Percentiles rank a stretch among this genome's conserved stretches.
Evolutionary conservation across 2,888 invertebrate species (phyloP).

Genomic region (Danaus chrysippus): DNA sequence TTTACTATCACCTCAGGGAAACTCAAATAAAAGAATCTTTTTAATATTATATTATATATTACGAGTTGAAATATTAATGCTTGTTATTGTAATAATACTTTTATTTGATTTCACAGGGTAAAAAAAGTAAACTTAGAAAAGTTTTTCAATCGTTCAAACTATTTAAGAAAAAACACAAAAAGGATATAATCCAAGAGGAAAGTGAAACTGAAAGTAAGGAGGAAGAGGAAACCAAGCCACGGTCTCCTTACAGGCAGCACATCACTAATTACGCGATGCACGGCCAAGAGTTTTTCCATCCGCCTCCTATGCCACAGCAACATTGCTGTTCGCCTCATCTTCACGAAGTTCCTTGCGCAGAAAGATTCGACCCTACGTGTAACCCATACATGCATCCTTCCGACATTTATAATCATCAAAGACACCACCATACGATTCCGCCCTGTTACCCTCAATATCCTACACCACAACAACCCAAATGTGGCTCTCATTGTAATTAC

Average conservation of each 20-base stretch:
- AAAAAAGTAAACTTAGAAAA: constrained; percentile 48
- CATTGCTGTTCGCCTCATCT: constrained; percentile 19
- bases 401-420: constrained; percentile 20
- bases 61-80: no score
- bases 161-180: constrained; percentile 52
- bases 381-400: constrained; percentile 9
- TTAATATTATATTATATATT: no score
- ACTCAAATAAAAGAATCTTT: no score
- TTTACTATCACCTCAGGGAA: no score
- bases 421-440: constrained; percentile 20
- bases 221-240: constrained; percentile 42
- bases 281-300: constrained; percentile 50
- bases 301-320: constrained; percentile 40
- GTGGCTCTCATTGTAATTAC: constrained; percentile 35
- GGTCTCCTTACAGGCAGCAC: constrained; percentile 51
- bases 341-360: constrained; percentile 27
- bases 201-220: constrained; percentile 53
- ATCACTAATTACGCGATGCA: constrained; percentile 58
- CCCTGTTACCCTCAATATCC: constrained; percentile 13
- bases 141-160: constrained; percentile 52
- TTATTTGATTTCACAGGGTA: constrained; percentile 43
- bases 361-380: constrained; percentile 31
- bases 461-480: constrained; percentile 23
- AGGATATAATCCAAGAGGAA: constrained; percentile 52
- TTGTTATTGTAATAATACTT: no score